Evolutionary conservation across 1,140 invertebrate genomes (phyloP).

Genomic region (Heliconius congener): DNA sequence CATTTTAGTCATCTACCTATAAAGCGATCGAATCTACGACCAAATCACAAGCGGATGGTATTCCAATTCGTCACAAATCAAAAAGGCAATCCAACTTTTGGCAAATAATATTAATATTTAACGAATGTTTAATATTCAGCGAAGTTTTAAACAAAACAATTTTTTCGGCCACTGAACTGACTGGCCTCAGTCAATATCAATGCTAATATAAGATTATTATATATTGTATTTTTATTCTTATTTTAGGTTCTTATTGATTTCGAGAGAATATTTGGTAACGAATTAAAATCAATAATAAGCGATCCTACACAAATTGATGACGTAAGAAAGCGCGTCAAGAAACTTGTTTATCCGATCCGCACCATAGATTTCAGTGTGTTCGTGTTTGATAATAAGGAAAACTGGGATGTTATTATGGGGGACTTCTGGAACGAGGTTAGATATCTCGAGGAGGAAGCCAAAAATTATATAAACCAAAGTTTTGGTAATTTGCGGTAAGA

Average conservation of each 20-base stretch:
- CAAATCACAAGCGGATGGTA: no score
- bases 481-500: slow-evolving; percentile 87
- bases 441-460: slow-evolving; percentile 90
- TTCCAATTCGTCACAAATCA: no score
- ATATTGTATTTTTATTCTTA: background rate
- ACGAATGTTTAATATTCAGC: no score
- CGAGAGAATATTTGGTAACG: slow-evolving; percentile 92
- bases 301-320: slow-evolving; percentile 92
- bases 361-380: slow-evolving; percentile 92
- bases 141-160: no score
- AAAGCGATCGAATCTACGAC: no score
- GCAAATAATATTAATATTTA: no score
- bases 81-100: no score
- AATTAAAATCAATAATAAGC: slow-evolving; percentile 92
- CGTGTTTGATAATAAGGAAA: slow-evolving; percentile 86
- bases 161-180: no score
- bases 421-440: slow-evolving; percentile 88
- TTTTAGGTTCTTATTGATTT: slow-evolving; percentile 90
- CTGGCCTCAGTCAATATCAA: no score
- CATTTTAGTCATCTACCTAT: no score
- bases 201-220: no score
- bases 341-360: slow-evolving; percentile 87
- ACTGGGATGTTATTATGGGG: slow-evolving; percentile 91
- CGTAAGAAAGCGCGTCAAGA: slow-evolving; percentile 87
- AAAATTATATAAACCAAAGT: slow-evolving; percentile 92